Evolutionary conservation across 2,797 vertebrate species (phyloP), one percentile per base, ranked within the genome.

Genomic region (Enteromius treurensis): DNA sequence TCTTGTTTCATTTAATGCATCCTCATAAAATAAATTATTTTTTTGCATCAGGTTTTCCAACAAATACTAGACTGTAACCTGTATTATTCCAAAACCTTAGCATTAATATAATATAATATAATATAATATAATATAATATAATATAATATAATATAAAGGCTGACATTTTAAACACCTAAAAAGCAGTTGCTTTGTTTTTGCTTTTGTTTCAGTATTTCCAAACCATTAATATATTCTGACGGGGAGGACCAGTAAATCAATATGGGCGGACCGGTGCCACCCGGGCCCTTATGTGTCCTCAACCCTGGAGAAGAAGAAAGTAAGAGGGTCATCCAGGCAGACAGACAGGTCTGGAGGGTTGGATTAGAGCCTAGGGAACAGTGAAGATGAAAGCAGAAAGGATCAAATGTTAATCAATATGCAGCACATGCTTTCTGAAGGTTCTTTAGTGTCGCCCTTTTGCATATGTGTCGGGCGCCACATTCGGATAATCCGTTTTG

Each of bases 391-490:
- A 83, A 92, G 91, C 88, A 89, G 90, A 86, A 91, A 85, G 91
- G 92, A 93, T 94, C 93, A 94, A 91, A 92, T 94, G 90, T 90
- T 90, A 91, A 94, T 94, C 92, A 82, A 94, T 93, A 90, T 80
- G 42, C 79, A 87, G 89, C 88, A 89, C 84, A 77, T 84, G 49
- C 88, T 82, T 84, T 77, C 60, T 65, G 71, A 74, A 83, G 80
- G 65, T 83, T 77, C 49, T 77, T 68, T 77, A 68, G 37, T 40
- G 62, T 83, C 65, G 2, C 40, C 75, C 65, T 69, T 83, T 83
- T 78, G 64, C 81, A 83, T 77, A 78, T 40, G 75, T 70, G 81
- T 83, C 75, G 23, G 81, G 81, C 81, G 65, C 81, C 55, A 84
- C 79, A 84, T 81, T 77, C 8, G 34, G 67, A 83, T 83, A 83